Base-by-base conservation (phyloP, 1,140 invertebrate species). In the Camponotus floridanus region DNA sequence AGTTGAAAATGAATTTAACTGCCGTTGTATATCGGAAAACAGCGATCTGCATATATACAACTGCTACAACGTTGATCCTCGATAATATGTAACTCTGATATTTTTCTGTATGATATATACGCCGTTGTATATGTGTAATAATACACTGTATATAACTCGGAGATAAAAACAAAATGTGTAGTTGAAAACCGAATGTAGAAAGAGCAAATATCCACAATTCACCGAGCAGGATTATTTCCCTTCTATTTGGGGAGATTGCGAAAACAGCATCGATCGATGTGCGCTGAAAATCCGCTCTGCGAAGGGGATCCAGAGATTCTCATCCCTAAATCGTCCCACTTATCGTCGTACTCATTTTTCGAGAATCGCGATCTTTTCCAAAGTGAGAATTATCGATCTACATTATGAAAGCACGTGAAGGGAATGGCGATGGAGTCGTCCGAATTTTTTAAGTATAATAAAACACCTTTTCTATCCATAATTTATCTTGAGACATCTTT, bases 1-100 rank as follows among this genome's bases (percentile, higher is more conserved):
- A 39, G 68, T 62, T 61, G 68, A 68, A 83, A 83, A 83, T 83
- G 79, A 74, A 83, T 83, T 83, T 74, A 83, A 42, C 71, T 83
- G 79, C 7, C 68, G 39, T 55, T 73, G 55, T 26, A 61, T 3
- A 61, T 61, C 18, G 57, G 39, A 62, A 83, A 83, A 73, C 42
- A 36, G 31, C 33, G 55, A 18, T 18, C 39, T 13, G 15, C 6
- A 15, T 51, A 15, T 62, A 31, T 74, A 83, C 55, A 61, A 74
- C 55, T 73, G 67, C 39, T 74, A 73, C 79, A 26, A 83, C 39
- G 55, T 83, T 74, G 68, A 83, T 36, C 68, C 33, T n/a, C 18
- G 68, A 74, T 83, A 83, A 83, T 83, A 83, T 42, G 55, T 68
- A 61, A 73, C 61, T 55, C 74, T 68, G 79, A 83, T 83, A 83